Percentiles rank a stretch among this genome's conserved stretches.
Conservation (phyloP, 2,113 vertebrate species). For the Tragelaphus buxtoni region DNA sequence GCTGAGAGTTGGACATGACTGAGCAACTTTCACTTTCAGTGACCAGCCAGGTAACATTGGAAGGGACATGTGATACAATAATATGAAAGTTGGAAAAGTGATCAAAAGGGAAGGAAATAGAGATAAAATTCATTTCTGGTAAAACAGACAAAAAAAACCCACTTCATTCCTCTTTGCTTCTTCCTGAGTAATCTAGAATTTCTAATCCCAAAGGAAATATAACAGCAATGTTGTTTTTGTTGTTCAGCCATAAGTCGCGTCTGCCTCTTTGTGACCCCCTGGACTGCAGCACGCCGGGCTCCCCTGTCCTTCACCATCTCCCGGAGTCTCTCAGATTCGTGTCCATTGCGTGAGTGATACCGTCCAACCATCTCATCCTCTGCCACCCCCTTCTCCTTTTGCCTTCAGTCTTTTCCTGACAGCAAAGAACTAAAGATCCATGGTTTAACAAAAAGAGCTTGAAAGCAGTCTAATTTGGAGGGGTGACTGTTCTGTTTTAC, state of each 20-base stretch:
- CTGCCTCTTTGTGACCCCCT: background rate
- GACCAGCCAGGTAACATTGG: background rate
- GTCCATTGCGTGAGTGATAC: background rate
- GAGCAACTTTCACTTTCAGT: background rate
- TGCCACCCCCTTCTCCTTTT: background rate
- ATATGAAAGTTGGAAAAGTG: background rate
- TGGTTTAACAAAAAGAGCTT: accelerated
- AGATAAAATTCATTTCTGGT: background rate
- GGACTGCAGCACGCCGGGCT: background rate
- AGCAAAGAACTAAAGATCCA: background rate
- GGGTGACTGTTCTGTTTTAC: accelerated
- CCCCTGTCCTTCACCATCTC: background rate
- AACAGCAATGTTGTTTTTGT: background rate
- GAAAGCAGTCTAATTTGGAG: background rate
- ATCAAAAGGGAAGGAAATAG: background rate
- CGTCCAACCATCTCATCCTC: background rate
- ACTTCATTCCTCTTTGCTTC: background rate
- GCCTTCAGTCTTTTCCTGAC: background rate
- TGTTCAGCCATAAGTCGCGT: background rate
- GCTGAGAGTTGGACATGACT: accelerated
- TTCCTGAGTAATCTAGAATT: background rate
- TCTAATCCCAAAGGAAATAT: background rate
- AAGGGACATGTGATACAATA: no score
- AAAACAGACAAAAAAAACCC: background rate
- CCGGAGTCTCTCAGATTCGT: background rate